Evolutionary conservation across 2,113 vertebrate species (phyloP).

Genomic region (Galeopterus variegatus): DNA sequence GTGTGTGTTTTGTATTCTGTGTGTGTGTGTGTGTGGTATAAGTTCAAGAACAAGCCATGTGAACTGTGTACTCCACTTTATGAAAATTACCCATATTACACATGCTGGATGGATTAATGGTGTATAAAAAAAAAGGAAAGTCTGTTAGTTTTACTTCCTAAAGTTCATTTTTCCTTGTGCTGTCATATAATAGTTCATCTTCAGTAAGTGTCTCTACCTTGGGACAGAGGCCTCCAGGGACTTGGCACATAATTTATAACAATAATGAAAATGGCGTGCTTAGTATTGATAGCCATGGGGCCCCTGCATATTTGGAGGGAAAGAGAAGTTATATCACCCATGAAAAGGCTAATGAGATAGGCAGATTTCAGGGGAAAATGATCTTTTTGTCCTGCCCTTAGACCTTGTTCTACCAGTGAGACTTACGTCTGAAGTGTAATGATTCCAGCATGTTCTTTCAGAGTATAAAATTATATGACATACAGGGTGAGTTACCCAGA

Average conservation of each 20-base stretch:
- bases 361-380: slow-evolving; percentile 77
- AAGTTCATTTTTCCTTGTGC: slow-evolving; percentile 73
- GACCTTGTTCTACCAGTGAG: slow-evolving; percentile 62
- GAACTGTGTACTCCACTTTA: not conserved
- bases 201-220: slow-evolving; percentile 67
- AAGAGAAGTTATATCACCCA: slow-evolving; percentile 73
- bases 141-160: slow-evolving; percentile 69
- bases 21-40: not conserved
- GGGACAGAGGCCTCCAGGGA: slow-evolving; percentile 49
- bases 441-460: slow-evolving; percentile 69
- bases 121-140: slow-evolving; percentile 33
- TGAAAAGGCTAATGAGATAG: slow-evolving; percentile 80
- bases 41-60: slow-evolving; percentile 8
- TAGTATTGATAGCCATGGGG: slow-evolving; percentile 62
- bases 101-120: slow-evolving; percentile 57
- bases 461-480: slow-evolving; percentile 22
- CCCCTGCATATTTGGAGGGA: slow-evolving; percentile 10
- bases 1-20: not conserved
- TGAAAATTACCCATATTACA: slow-evolving; percentile 53
- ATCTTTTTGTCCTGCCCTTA: slow-evolving; percentile 76
- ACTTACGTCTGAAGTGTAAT: slow-evolving; percentile 34
- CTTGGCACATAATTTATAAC: slow-evolving; percentile 80
- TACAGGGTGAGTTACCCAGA: not conserved
- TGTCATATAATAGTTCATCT: slow-evolving; percentile 80
- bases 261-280: slow-evolving; percentile 73